Percentiles rank a stretch among this genome's conserved stretches.
Evolutionary conservation across 2,797 vertebrate genomes (phyloP).

Genomic region (Danio albolineatus): DNA sequence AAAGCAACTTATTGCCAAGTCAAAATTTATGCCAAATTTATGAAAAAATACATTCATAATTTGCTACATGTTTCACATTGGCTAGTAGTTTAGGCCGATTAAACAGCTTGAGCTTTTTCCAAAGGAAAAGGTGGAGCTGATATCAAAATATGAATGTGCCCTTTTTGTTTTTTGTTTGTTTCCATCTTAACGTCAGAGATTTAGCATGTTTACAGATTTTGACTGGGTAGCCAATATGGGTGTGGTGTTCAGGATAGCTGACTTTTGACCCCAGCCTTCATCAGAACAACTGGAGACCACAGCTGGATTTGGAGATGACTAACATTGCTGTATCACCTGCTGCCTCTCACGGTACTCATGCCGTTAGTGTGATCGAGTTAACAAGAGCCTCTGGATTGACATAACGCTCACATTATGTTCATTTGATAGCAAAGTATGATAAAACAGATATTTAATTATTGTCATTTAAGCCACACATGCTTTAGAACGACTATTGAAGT

Average conservation of each 20-base stretch:
- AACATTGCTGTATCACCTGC: conserved; percentile 35
- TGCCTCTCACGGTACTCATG: conserved; percentile 14
- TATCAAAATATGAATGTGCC: background rate
- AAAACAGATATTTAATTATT: background rate
- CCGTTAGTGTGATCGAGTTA: background rate
- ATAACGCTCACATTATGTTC: background rate
- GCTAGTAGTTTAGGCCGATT: background rate
- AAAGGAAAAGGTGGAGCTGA: background rate
- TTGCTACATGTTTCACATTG: background rate
- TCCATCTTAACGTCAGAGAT: background rate
- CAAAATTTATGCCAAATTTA: too few species aligned
- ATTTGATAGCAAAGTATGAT: background rate
- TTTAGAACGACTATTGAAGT: too few species aligned
- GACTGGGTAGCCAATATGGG: conserved; percentile 36
- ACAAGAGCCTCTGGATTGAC: background rate
- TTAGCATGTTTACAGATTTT: background rate
- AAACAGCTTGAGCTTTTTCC: background rate
- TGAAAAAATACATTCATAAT: too few species aligned
- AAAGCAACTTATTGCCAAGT: background rate
- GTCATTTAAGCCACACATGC: background rate
- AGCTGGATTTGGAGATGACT: conserved; percentile 49
- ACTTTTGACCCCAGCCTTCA: conserved; percentile 60
- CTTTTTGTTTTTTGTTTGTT: background rate
- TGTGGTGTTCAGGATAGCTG: conserved; percentile 37
- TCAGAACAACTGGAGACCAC: conserved; percentile 45